phyloP scores from a whole-genome alignment of 2,113 vertebrate genomes.

The Cercocebus atys region DNA sequence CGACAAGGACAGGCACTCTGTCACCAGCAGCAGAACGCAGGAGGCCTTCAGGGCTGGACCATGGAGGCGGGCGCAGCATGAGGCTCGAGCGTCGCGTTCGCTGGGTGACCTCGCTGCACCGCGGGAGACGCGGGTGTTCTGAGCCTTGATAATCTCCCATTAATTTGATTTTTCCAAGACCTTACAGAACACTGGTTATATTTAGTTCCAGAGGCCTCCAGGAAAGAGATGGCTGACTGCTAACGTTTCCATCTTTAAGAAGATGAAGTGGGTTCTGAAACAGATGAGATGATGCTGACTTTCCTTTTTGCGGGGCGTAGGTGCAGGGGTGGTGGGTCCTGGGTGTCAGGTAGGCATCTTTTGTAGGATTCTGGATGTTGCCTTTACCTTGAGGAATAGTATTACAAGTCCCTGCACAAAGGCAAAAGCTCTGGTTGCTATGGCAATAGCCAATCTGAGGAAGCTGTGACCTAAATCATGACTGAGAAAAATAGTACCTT shows the following conservation, averaged over 20 bases:
- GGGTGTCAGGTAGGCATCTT: conserved; percentile 34
- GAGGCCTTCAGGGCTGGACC: conserved; percentile 71
- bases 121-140: conserved; percentile 45
- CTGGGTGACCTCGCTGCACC: conserved; percentile 41
- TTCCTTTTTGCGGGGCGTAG: not conserved
- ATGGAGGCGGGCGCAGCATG: not conserved
- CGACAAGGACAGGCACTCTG: not conserved
- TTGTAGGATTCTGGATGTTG: conserved; percentile 67
- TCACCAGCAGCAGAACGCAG: conserved; percentile 10
- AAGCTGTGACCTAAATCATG: conserved; percentile 88
- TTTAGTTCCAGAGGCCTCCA: conserved; percentile 52
- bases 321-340: not conserved
- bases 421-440: conserved; percentile 89
- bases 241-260: not conserved
- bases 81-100: not conserved
- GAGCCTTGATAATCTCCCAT: conserved; percentile 37
- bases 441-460: conserved; percentile 90
- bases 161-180: conserved; percentile 50
- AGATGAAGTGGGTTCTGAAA: not conserved
- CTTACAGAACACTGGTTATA: conserved; percentile 18
- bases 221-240: accelerated
- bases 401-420: conserved; percentile 83
- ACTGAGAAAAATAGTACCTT: conserved; percentile 85
- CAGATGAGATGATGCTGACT: not conserved
- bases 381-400: conserved; percentile 85